Percentiles rank a stretch among this genome's conserved stretches.
Conservation (phyloP, 1,140 invertebrate genomes). For the Camponotus vicinus region DNA sequence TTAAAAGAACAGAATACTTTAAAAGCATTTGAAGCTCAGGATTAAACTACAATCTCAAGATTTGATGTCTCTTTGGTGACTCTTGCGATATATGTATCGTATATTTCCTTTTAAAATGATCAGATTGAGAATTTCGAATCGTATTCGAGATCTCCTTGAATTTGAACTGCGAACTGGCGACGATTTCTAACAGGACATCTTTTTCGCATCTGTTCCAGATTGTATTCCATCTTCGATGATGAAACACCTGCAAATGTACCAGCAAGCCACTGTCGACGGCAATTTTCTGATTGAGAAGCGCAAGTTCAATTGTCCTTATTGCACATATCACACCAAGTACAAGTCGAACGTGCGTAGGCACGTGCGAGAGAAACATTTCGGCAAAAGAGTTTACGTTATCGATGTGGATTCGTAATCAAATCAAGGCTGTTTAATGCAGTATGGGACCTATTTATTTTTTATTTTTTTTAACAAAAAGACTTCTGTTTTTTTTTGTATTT, state of each 20-base stretch:
- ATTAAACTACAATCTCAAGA: background rate
- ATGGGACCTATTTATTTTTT: background rate
- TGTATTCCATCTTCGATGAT: background rate
- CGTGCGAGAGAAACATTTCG: conserved; percentile 73
- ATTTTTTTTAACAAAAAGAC: background rate
- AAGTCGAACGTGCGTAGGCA: conserved; percentile 81
- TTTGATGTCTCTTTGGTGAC: background rate
- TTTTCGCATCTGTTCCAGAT: conserved; percentile 68
- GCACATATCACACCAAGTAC: conserved; percentile 82
- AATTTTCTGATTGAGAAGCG: background rate
- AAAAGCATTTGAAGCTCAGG: background rate
- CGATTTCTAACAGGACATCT: conserved; percentile 1
- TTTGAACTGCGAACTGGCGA: background rate
- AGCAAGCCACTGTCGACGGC: background rate
- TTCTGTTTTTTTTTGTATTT: background rate
- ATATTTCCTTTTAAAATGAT: too few relatives aligned
- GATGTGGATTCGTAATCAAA: conserved; percentile 34
- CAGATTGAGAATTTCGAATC: conserved; percentile 15
- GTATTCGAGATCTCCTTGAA: background rate
- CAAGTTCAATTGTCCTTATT: conserved; percentile 86
- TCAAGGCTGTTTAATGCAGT: background rate
- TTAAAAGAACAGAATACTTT: background rate
- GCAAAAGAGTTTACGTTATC: conserved; percentile 60
- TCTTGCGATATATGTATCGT: background rate
- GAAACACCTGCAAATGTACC: background rate